phyloP scores from a whole-genome alignment of 2,113 vertebrate genomes.

The Genyomyrus donnyi region DNA sequence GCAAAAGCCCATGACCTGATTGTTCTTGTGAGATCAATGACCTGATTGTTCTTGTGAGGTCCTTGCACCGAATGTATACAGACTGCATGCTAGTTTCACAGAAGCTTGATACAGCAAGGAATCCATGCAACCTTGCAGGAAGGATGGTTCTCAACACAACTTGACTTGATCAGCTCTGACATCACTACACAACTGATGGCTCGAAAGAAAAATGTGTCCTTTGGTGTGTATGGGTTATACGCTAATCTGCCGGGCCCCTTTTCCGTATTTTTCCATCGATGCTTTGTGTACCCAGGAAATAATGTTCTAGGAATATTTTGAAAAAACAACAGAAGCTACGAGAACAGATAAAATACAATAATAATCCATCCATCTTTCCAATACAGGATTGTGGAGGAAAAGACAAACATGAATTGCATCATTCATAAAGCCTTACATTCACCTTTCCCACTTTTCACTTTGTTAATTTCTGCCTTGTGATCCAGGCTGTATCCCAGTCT shows the following conservation, averaged over 20 bases:
- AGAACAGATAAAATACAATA: neutral
- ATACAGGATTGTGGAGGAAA: neutral
- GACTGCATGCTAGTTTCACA: neutral
- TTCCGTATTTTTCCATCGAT: neutral
- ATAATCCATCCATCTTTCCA: neutral
- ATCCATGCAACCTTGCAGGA: neutral
- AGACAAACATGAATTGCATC: neutral
- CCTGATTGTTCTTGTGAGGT: neutral
- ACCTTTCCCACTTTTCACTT: neutral
- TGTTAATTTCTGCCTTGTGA: neutral
- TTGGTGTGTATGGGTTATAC: neutral
- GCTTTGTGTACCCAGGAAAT: neutral
- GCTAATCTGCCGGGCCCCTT: neutral
- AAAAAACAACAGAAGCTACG: neutral
- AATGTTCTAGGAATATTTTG: neutral
- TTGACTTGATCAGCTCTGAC: neutral
- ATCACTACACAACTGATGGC: neutral
- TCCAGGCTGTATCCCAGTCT: neutral
- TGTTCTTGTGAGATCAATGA: neutral
- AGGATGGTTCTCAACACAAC: neutral
- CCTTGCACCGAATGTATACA: neutral
- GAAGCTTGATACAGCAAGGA: neutral
- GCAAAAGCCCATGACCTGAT: neutral
- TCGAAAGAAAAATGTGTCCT: neutral
- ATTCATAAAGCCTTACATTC: neutral